Evolutionary conservation across 2,888 invertebrate genomes (phyloP).

Genomic region (Euphydryas editha): DNA sequence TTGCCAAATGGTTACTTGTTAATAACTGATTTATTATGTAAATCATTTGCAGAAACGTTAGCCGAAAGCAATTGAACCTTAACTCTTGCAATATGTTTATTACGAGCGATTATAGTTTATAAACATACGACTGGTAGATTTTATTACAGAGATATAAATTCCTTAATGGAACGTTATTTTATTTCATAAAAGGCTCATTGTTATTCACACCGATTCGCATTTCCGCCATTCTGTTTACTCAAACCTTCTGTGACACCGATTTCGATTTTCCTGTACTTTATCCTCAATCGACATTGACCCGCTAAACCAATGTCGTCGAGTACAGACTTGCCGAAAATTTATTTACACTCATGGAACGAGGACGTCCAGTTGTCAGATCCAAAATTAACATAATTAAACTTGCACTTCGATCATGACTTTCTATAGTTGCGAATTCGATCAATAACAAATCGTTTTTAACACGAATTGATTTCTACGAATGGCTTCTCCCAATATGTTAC

Average conservation of each 20-base stretch:
- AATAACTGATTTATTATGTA: constrained; percentile 32
- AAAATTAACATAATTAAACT: not conserved
- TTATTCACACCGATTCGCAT: constrained; percentile 50
- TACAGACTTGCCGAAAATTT: constrained; percentile 48
- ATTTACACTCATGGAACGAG: constrained; percentile 54
- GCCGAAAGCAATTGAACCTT: not conserved
- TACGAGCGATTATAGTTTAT: not conserved
- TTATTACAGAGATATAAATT: constrained; percentile 5
- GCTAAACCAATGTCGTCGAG: constrained; percentile 66
- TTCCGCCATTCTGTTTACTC: constrained; percentile 53
- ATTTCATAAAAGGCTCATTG: constrained; percentile 41
- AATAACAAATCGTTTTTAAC: not conserved
- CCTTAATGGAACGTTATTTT: constrained; percentile 15
- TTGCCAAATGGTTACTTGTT: constrained; percentile 37
- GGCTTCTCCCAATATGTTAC: constrained; percentile 4
- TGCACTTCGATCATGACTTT: constrained; percentile 2
- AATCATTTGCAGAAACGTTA: not conserved
- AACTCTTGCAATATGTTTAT: not conserved
- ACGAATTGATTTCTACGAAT: not conserved
- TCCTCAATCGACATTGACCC: constrained; percentile 71
- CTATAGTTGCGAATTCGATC: constrained; percentile 8
- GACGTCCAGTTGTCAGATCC: constrained; percentile 50
- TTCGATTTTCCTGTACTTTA: constrained; percentile 58
- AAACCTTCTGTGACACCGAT: constrained; percentile 55
- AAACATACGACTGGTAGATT: not conserved